Conservation (phyloP, 2,888 invertebrate species). For the Heteromurus nitidus region DNA sequence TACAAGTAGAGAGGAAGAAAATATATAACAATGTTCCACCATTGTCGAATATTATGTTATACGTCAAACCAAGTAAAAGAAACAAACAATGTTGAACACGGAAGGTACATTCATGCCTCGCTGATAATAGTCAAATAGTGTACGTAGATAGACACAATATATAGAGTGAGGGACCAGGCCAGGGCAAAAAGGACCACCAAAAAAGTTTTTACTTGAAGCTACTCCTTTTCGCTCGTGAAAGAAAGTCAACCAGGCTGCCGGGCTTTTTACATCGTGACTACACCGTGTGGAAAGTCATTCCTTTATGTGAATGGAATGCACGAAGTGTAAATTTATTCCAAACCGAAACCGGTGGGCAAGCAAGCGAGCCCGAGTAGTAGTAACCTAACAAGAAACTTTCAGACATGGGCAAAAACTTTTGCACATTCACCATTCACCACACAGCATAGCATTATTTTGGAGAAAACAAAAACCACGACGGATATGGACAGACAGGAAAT, state of each 20-base stretch:
- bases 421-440: too few relatives aligned
- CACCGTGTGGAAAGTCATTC: slow-evolving; percentile 8
- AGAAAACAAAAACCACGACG: too few relatives aligned
- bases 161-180: slow-evolving; percentile 6
- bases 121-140: background rate
- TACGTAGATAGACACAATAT: background rate
- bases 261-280: background rate
- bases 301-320: slow-evolving; percentile 3
- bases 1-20: background rate
- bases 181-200: slow-evolving; percentile 13
- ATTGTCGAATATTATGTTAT: background rate
- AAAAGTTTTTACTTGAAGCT: background rate
- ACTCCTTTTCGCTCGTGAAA: background rate
- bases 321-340: background rate
- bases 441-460: too few relatives aligned
- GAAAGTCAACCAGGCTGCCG: slow-evolving; percentile 1
- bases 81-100: slow-evolving; percentile 1
- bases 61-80: background rate
- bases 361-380: too few relatives aligned
- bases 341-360: background rate
- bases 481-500: too few relatives aligned
- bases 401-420: background rate
- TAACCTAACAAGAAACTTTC: background rate
- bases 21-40: slow-evolving; percentile 17
- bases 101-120: background rate